Base-by-base conservation (phyloP, 2,113 vertebrate genomes). In the Hucho hucho region DNA sequence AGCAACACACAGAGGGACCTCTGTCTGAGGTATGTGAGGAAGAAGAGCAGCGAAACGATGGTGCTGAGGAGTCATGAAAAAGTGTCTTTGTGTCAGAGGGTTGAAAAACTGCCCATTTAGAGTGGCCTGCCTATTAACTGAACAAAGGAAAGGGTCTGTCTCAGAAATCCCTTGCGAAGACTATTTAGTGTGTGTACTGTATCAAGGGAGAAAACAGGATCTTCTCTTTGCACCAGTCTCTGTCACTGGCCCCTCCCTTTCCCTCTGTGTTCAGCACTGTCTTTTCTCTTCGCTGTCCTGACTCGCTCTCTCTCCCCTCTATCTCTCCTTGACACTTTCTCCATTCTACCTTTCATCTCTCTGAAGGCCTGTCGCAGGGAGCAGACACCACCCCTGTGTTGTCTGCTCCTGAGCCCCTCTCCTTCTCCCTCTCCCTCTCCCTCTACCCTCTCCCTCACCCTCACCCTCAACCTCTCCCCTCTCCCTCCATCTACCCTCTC, bases 31-130 rank as follows among this genome's bases (percentile, higher is more conserved):
- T 88, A 87, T 89, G 83, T 86, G 88, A 90, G 85, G 91, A 88
- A 90, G 89, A 88, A 83, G 84, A 87, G 79, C 87, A 90, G 89
- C 83, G 86, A 90, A 91, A 88, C 84, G 81, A 90, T 90, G 88
- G 88, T 84, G 89, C 85, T 83, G 86, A 90, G 86, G 86, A 90
- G 88, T 90, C 89, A 90, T 91, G 91, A 93, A 91, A 89, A 88
- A 90, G 88, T 89, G 89, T 87, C 90, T 92, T 92, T 91, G 90
- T 93, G 88, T 91, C 88, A 91, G 89, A 91, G 88, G 90, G 87
- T 88, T 89, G 91, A 91, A 89, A 89, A 91, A 89, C 91, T 92
- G 86, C 87, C 90, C 85, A 88, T 90, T 91, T 91, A 88, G 87
- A 91, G 90, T 87, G 87, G 87, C 87, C 89, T 87, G 90, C 87